Evolutionary conservation across 2,113 vertebrate species (phyloP).

Genomic region (Aspidoscelis tigris): DNA sequence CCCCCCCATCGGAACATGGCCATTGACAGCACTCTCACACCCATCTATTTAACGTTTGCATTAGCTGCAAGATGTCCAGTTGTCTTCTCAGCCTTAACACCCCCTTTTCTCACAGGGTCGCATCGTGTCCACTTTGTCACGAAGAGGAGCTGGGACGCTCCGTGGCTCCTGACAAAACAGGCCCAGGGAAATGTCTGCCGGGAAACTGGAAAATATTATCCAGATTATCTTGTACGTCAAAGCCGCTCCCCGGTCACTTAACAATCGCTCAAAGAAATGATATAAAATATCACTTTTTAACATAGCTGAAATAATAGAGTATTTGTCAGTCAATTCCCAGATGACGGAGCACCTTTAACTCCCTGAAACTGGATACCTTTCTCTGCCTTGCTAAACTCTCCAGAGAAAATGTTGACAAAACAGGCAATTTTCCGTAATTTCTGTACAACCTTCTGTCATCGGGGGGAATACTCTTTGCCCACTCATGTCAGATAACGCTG

Average conservation of each 20-base stretch:
- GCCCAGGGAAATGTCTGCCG: conserved; percentile 36
- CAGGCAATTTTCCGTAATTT: conserved; percentile 96
- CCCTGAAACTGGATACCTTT: conserved; percentile 75
- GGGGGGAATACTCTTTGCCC: conserved; percentile 79
- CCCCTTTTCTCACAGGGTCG: neutral
- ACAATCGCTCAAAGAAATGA: conserved; percentile 92
- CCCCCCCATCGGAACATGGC: neutral
- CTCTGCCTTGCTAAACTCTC: conserved; percentile 84
- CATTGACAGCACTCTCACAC: neutral
- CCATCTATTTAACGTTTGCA: neutral
- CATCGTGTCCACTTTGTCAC: neutral
- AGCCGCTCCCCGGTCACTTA: conserved; percentile 83
- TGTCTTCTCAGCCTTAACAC: neutral
- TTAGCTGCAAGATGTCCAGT: neutral
- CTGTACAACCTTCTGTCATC: conserved; percentile 83
- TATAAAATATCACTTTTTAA: conserved; percentile 90
- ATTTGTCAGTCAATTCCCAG: conserved; percentile 89
- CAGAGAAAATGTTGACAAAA: conserved; percentile 96
- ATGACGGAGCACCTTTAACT: conserved; percentile 81
- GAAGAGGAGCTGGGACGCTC: neutral
- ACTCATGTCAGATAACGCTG: conserved; percentile 85
- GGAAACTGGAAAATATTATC: conserved; percentile 64
- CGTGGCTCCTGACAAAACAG: neutral
- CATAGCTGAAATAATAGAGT: conserved; percentile 86
- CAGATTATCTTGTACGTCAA: conserved; percentile 67